Evolutionary conservation across 2,113 vertebrate genomes (phyloP).

Genomic region (Donacobius atricapilla): DNA sequence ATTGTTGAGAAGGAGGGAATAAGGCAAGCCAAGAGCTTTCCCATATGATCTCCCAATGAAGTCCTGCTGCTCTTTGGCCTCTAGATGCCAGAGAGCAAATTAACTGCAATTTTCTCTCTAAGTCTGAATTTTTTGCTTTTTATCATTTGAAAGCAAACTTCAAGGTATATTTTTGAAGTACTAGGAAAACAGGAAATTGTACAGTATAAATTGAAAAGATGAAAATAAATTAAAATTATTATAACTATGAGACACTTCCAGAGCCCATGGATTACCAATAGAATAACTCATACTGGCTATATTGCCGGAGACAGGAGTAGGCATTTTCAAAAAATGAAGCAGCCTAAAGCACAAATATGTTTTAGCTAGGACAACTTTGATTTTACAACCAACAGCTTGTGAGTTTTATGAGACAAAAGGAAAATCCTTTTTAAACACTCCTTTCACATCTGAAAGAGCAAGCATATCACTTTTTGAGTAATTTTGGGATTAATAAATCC

Average conservation of each 20-base stretch:
- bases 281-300: background rate
- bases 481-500: background rate
- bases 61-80: background rate
- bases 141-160: background rate
- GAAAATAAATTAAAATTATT: background rate
- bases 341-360: background rate
- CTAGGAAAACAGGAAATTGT: constrained; percentile 6
- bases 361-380: background rate
- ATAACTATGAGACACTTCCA: background rate
- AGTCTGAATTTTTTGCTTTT: background rate
- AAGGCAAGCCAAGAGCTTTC: background rate
- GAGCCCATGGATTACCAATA: background rate
- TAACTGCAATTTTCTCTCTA: background rate
- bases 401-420: background rate
- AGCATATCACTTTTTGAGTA: background rate
- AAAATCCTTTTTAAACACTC: background rate
- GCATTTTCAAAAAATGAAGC: background rate
- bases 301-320: background rate
- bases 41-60: background rate
- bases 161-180: background rate
- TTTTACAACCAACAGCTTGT: background rate
- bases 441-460: background rate
- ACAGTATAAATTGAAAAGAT: background rate
- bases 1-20: background rate
- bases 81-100: background rate